Base-by-base conservation (phyloP, 2,113 vertebrate species). In the Stigmatopora nigra region DNA sequence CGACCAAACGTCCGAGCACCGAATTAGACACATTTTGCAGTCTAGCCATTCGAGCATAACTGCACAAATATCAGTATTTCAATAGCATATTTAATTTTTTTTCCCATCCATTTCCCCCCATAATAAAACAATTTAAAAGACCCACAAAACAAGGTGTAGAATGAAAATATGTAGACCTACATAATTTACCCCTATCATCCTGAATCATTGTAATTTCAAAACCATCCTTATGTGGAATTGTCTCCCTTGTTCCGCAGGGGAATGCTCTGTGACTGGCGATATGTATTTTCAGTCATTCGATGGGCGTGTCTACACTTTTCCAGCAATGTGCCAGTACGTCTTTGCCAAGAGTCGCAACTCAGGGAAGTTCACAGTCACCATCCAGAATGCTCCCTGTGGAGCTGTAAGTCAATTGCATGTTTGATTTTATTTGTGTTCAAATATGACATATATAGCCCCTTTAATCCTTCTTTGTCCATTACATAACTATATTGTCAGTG, bases 241-340 rank as follows among this genome's bases (percentile, higher is more conserved):
- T 67, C 7, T 45, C 10, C 0, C 56, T 67, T 44, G 47, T 71
- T 5, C 68, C 9, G 1, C 84, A 99, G 95, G 91, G 14, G 95
- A 98, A 63, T 99, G 96, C 80, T 97, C 96, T 0, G 93, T 98
- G 65, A 95, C 95, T 0, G 95, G 96, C 2, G 93, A 99, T 68
- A 92, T 92, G 82, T 92, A 92, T 80, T 95, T 99, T 59, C 88
- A 90, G 1, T 97, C 95, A 13, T 99, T 99, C 47, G 95, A 99
- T 7, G 95, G 94, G 1, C 92, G 92, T 55, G 85, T 86, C 36
- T 99, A 91, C 83, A 94, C 92, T 11, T 99, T 99, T 70, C 91
- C 91, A 12, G 95, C 96, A 59, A 84, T 91, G 0, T 98, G 95
- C 69, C 96, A 97, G 36, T 99, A 98, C 2, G 93, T 99, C 68